These are phyloP conservation scores for Falco rusticolus DNA, from an alignment of 2,797 vertebrate genomes.

Conservation along the genomic window DNA sequence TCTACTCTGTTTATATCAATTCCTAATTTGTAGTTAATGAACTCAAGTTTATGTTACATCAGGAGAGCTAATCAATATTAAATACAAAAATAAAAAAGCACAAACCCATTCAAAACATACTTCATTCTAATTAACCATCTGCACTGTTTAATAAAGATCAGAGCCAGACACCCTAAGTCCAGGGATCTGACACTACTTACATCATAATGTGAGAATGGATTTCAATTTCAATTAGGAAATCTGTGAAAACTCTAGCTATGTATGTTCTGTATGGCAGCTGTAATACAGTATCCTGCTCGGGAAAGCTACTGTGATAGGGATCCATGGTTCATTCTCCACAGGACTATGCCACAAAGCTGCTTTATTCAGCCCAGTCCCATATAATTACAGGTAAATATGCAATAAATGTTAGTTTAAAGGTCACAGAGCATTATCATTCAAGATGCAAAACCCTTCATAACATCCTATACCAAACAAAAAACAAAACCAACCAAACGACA, in stretches of 20 bases:
- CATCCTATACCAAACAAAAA: background rate
- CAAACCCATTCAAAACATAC: background rate
- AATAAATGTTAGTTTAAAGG: background rate
- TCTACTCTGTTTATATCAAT: background rate
- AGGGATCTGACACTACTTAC: background rate
- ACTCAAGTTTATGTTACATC: background rate
- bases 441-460: background rate
- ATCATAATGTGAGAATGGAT: background rate
- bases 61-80: constrained; percentile 16
- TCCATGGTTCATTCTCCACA: background rate
- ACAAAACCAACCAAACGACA: no score
- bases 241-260: background rate
- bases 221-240: background rate
- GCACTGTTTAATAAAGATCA: background rate
- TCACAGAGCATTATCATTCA: background rate
- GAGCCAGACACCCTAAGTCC: background rate
- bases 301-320: background rate
- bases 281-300: background rate
- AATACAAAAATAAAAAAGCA: constrained; percentile 15
- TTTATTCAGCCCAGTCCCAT: background rate
- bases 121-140: constrained; percentile 29
- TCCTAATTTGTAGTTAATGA: constrained; percentile 25
- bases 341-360: background rate
- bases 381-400: background rate
- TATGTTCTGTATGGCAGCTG: background rate